Evolutionary conservation across 2,113 vertebrate genomes (phyloP).

Genomic region (Brachyhypopomus gauderio): DNA sequence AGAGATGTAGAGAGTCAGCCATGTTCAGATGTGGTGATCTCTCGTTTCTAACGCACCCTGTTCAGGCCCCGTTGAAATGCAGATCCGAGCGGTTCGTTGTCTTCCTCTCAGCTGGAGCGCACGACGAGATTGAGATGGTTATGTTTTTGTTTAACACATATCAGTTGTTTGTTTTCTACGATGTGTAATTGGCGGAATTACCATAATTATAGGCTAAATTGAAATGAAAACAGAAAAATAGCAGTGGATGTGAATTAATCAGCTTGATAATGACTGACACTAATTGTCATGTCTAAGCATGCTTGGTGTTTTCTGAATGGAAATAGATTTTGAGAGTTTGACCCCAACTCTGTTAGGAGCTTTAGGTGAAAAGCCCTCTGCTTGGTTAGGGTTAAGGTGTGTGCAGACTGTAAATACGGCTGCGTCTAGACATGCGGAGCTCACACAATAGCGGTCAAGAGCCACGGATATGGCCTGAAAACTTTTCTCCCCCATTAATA

Average conservation of each 20-base stretch:
- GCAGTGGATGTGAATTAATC: slow-evolving; percentile 61
- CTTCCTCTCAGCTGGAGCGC: slow-evolving; percentile 3
- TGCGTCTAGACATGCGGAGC: not conserved
- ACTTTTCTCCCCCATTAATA: not conserved
- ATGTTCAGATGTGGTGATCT: not conserved
- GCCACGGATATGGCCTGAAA: not conserved
- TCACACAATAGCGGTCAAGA: not conserved
- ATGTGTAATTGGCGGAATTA: slow-evolving; percentile 64
- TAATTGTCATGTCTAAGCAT: slow-evolving; percentile 56
- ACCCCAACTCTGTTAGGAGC: no score
- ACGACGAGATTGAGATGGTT: not conserved
- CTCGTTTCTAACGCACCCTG: not conserved
- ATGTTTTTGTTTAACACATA: not conserved
- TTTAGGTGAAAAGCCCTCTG: no score
- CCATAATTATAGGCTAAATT: slow-evolving; percentile 60
- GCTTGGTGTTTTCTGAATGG: not conserved
- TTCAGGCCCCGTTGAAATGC: not conserved
- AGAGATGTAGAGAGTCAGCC: not conserved
- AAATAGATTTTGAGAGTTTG: not conserved
- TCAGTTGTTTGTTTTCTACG: slow-evolving; percentile 40
- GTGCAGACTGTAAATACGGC: not conserved
- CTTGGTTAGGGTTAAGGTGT: no score
- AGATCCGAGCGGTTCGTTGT: not conserved
- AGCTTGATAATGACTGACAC: slow-evolving; percentile 55
- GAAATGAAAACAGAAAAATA: slow-evolving; percentile 59